phyloP scores from a whole-genome alignment of 2,888 invertebrate genomes.

The Acleris laterana region DNA sequence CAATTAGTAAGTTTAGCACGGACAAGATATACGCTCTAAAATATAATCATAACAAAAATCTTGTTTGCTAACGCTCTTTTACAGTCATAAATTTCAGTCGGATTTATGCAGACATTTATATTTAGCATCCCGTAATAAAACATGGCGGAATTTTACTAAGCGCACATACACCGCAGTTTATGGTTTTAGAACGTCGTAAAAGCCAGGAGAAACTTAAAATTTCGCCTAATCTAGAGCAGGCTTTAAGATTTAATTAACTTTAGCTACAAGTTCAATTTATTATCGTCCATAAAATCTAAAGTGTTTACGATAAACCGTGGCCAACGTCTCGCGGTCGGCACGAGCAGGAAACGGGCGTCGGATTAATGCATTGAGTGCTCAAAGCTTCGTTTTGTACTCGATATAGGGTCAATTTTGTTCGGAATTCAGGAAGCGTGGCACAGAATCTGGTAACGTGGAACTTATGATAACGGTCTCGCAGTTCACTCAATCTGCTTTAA shows the following conservation, averaged over 20 bases:
- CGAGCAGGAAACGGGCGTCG: conserved; percentile 20
- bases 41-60: too few relatives aligned
- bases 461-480: conserved; percentile 13
- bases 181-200: conserved; percentile 14
- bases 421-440: too few relatives aligned
- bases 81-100: too few relatives aligned
- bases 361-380: background rate
- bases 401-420: too few relatives aligned
- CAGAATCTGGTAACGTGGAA: conserved; percentile 6
- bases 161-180: conserved; percentile 4
- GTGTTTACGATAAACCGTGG: conserved; percentile 51
- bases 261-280: conserved; percentile 55
- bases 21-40: background rate
- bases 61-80: too few relatives aligned
- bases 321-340: conserved; percentile 24
- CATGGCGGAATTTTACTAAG: background rate
- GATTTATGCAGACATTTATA: too few relatives aligned
- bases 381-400: too few relatives aligned
- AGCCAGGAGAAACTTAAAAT: conserved; percentile 35
- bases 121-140: conserved; percentile 1
- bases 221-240: conserved; percentile 42
- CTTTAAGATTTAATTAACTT: conserved; percentile 60
- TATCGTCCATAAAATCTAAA: conserved; percentile 58
- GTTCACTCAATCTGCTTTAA: conserved; percentile 18
- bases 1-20: background rate